Evolutionary conservation across 2,888 invertebrate species (phyloP).

Genomic region (Drosophila nr. perissopoda): DNA sequence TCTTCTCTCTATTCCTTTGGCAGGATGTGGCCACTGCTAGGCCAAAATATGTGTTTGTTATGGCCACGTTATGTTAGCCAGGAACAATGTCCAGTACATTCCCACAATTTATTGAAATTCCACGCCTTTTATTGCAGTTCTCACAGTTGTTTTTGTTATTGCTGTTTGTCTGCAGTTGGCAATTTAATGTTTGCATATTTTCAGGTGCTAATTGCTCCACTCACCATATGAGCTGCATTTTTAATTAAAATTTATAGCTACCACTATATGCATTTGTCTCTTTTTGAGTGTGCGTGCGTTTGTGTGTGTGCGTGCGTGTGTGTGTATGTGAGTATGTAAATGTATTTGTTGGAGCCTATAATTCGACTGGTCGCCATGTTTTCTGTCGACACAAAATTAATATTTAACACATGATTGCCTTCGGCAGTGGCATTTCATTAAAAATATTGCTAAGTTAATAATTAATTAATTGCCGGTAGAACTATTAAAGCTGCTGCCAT

Average conservation of each 20-base stretch:
- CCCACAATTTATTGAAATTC: slow-evolving; percentile 72
- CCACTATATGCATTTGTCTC: slow-evolving; percentile 26
- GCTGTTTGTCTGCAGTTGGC: slow-evolving; percentile 62
- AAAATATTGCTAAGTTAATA: slow-evolving; percentile 80
- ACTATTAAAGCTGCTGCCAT: slow-evolving; percentile 41
- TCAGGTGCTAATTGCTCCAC: slow-evolving; percentile 85
- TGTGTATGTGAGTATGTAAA: slow-evolving; percentile 12
- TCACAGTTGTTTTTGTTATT: slow-evolving; percentile 29
- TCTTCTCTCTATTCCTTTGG: slow-evolving; percentile 28
- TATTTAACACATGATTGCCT: slow-evolving; percentile 82
- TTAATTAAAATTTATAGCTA: slow-evolving; percentile 82
- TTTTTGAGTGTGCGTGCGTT: not conserved
- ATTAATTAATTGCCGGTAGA: slow-evolving; percentile 74
- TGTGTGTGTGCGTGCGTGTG: slow-evolving; percentile 8
- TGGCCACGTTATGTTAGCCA: slow-evolving; percentile 82
- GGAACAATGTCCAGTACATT: slow-evolving; percentile 64
- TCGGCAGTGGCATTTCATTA: slow-evolving; percentile 73
- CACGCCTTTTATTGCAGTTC: slow-evolving; percentile 41
- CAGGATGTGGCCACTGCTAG: slow-evolving; percentile 79
- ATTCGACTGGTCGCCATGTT: slow-evolving; percentile 68
- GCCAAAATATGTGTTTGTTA: slow-evolving; percentile 84
- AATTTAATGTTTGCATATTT: slow-evolving; percentile 85
- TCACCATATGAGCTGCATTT: slow-evolving; percentile 84
- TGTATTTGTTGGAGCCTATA: slow-evolving; percentile 40
- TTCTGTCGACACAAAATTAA: slow-evolving; percentile 74